These are phyloP conservation scores for Lepus oiostolus DNA, from an alignment of 2,797 vertebrate species.

Conservation along the genomic window DNA sequence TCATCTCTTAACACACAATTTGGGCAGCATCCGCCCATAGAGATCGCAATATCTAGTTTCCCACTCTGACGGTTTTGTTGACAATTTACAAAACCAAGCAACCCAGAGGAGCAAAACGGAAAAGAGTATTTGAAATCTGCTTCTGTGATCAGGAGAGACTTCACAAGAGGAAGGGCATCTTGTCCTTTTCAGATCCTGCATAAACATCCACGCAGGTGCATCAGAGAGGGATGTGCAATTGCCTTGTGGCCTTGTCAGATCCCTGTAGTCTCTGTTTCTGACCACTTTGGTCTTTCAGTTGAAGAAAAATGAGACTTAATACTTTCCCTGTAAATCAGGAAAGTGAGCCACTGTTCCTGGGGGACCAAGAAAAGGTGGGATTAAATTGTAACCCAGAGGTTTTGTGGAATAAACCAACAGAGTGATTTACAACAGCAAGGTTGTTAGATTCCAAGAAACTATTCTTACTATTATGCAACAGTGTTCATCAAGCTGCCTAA, in stretches of 20 bases:
- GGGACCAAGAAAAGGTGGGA: not conserved
- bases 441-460: not conserved
- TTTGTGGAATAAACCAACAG: conserved; percentile 35
- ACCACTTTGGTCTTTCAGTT: not conserved
- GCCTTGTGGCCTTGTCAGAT: conserved; percentile 53
- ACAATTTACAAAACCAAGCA: conserved; percentile 70
- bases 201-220: conserved; percentile 29
- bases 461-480: not conserved
- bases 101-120: conserved; percentile 55
- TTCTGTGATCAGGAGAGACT: conserved; percentile 64
- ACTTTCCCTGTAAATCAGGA: conserved; percentile 54
- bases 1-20: not conserved
- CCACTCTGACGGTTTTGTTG: conserved; percentile 15
- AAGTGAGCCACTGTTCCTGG: not conserved
- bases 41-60: not conserved
- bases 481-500: not conserved
- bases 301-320: conserved; percentile 61
- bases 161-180: conserved; percentile 60
- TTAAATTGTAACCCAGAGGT: conserved; percentile 48
- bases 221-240: not conserved
- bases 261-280: conserved; percentile 42
- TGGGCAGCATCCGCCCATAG: not conserved
- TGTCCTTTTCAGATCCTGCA: conserved; percentile 50
- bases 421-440: not conserved
- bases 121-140: conserved; percentile 70